Conservation (phyloP, 2,888 invertebrate genomes). For the Dryadula phaetusa region DNA sequence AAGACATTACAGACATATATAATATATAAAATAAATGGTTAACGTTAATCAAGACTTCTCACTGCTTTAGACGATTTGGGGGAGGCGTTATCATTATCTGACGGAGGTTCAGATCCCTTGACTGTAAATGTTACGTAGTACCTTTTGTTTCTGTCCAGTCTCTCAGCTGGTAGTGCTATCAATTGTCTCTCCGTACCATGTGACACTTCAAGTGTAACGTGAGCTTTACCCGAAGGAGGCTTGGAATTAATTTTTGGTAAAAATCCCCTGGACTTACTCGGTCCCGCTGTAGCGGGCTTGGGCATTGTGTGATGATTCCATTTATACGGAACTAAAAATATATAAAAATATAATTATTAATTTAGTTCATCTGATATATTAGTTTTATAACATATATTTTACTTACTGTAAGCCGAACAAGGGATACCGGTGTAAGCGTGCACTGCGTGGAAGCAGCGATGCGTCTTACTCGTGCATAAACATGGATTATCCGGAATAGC, state of each 20-base stretch:
- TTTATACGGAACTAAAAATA: constrained; percentile 87
- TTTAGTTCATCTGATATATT: not conserved
- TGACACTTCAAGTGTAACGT: constrained; percentile 91
- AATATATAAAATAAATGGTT: not conserved
- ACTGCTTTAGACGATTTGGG: constrained; percentile 72
- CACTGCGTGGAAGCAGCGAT: constrained; percentile 95
- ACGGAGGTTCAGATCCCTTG: constrained; percentile 87
- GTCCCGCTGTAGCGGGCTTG: constrained; percentile 86
- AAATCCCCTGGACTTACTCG: constrained; percentile 82
- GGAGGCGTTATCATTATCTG: constrained; percentile 79
- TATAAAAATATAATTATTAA: constrained; percentile 5
- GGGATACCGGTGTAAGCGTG: constrained; percentile 96
- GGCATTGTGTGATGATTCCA: constrained; percentile 92
- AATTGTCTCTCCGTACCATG: constrained; percentile 94
- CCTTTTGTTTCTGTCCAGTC: constrained; percentile 93
- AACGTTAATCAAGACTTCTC: constrained; percentile 60
- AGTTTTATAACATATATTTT: not conserved
- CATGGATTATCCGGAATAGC: constrained; percentile 89
- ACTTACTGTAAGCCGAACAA: constrained; percentile 93
- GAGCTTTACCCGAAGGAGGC: constrained; percentile 71
- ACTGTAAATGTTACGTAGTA: constrained; percentile 97
- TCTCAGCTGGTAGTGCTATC: constrained; percentile 94
- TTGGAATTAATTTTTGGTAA: constrained; percentile 87
- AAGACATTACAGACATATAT: no score
- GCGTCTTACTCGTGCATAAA: constrained; percentile 93